These are phyloP conservation scores for Saccostrea echinata DNA, from an alignment of 1,140 invertebrate genomes.

Conservation along the genomic window DNA sequence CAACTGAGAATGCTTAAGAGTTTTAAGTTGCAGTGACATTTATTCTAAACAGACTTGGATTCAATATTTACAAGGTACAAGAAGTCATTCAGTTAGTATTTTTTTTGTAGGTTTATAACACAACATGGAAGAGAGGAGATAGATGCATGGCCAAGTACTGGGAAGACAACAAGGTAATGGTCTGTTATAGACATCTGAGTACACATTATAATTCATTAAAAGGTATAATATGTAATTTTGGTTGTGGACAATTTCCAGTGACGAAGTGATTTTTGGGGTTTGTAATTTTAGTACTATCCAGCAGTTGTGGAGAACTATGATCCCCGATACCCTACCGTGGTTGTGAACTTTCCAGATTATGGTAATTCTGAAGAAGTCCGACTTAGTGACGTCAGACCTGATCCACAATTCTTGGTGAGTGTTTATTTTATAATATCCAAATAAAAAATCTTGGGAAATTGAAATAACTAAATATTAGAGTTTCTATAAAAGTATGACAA, in stretches of 20 bases:
- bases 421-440: background rate
- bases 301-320: conserved; percentile 90
- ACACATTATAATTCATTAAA: background rate
- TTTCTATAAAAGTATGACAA: no score
- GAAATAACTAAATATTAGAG: no score
- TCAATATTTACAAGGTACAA: no score
- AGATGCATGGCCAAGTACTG: conserved; percentile 93
- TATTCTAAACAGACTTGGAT: no score
- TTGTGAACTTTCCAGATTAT: conserved; percentile 92
- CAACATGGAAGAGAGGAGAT: conserved; percentile 87
- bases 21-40: no score
- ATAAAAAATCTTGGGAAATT: no score
- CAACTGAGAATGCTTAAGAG: no score
- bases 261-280: background rate
- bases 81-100: background rate
- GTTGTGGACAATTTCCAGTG: background rate
- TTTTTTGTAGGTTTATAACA: conserved; percentile 20
- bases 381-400: conserved; percentile 70
- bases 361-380: conserved; percentile 94
- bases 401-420: conserved; percentile 63
- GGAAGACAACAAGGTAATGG: conserved; percentile 92
- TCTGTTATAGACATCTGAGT: background rate
- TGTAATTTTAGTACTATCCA: conserved; percentile 88
- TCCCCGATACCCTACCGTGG: conserved; percentile 85
- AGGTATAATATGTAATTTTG: background rate